Conservation (phyloP, 2,797 vertebrate species). For the Fistularia commersonii region DNA sequence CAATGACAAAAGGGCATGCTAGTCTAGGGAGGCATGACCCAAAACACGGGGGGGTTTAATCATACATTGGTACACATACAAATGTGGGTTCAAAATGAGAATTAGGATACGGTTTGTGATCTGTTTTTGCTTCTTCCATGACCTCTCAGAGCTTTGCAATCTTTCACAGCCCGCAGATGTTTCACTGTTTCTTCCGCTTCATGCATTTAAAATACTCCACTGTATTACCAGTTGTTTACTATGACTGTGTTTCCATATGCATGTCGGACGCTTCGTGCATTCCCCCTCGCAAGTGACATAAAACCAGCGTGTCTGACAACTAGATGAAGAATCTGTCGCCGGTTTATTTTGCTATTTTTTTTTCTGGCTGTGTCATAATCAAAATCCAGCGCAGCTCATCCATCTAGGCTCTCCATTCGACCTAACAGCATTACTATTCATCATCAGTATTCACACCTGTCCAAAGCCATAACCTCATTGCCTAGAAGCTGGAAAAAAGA, state of each 20-base stretch:
- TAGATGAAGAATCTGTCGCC: slow-evolving; percentile 21
- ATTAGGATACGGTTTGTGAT: no score
- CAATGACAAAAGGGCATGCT: no score
- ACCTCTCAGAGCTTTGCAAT: no score
- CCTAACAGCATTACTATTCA: slow-evolving; percentile 56
- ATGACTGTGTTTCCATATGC: not conserved
- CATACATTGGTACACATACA: no score
- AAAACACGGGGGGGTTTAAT: no score
- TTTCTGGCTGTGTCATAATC: slow-evolving; percentile 32
- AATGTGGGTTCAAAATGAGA: no score
- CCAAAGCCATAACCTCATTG: slow-evolving; percentile 51
- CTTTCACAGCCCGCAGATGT: no score
- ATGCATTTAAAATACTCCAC: no score
- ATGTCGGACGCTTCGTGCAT: not conserved
- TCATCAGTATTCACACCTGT: slow-evolving; percentile 65
- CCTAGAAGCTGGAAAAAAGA: slow-evolving; percentile 29
- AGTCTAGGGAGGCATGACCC: no score
- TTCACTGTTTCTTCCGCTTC: no score
- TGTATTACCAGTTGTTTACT: no score
- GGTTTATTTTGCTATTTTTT: slow-evolving; percentile 42
- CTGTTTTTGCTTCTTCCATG: no score
- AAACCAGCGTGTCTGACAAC: slow-evolving; percentile 4
- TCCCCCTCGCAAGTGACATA: slow-evolving; percentile 5
- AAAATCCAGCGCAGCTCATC: slow-evolving; percentile 35
- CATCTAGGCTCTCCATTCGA: slow-evolving; percentile 37